A percentile compares a stretch with the other conserved stretches of the same genome.
These are phyloP conservation scores for Esox masquinongy DNA, from an alignment of 2,797 vertebrate genomes.

Conservation along the genomic window DNA sequence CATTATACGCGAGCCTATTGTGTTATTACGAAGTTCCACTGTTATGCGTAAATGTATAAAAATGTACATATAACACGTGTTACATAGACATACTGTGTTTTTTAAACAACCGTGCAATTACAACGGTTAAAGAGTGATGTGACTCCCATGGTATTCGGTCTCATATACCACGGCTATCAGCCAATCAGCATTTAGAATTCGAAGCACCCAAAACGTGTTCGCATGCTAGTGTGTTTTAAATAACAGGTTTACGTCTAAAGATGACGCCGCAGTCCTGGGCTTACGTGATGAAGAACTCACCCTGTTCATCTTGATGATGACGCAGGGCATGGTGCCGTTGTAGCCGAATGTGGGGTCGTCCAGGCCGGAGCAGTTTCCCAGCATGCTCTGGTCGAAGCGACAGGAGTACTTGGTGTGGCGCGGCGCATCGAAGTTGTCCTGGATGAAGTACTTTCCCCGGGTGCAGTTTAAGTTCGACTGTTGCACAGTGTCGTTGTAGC, in stretches of 20 bases:
- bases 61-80: neutral
- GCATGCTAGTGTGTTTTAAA: neutral
- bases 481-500: slow-evolving; percentile 80
- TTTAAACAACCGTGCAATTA: no score
- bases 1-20: neutral
- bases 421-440: slow-evolving; percentile 69
- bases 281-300: slow-evolving; percentile 63
- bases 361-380: slow-evolving; percentile 82
- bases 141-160: no score
- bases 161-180: no score
- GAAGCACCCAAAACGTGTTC: no score
- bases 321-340: slow-evolving; percentile 80
- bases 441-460: slow-evolving; percentile 73
- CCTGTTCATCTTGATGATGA: slow-evolving; percentile 92
- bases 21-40: no score
- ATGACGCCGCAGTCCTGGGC: neutral
- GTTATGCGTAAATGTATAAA: neutral
- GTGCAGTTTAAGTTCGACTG: slow-evolving; percentile 73
- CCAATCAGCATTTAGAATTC: no score
- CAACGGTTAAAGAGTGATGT: no score
- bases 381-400: slow-evolving; percentile 80
- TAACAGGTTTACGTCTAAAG: neutral
- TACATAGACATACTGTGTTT: no score
- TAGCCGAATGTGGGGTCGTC: slow-evolving; percentile 83
- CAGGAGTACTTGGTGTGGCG: slow-evolving; percentile 85